Percentiles rank a stretch among this genome's conserved stretches.
phyloP scores from a whole-genome alignment of 2,888 invertebrate genomes.

The Stenotaenia linearis region DNA sequence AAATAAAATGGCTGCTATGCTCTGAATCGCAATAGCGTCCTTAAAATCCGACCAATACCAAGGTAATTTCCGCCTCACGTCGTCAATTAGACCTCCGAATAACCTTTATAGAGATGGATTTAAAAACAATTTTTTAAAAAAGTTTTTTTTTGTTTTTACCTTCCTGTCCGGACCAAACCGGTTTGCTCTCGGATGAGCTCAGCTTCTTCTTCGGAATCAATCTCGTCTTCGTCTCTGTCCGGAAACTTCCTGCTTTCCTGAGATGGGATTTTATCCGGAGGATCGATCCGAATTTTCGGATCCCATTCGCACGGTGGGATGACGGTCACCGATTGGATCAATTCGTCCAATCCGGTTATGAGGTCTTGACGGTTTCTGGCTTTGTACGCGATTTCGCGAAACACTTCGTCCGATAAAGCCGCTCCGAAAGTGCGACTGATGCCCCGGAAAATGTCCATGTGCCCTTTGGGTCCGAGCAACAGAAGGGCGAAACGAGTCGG shows the following conservation, averaged over 20 bases:
- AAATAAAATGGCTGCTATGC: conserved; percentile 52
- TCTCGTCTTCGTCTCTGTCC: conserved; percentile 29
- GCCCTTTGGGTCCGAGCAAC: conserved; percentile 44
- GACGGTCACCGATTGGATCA: conserved; percentile 44
- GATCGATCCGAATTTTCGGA: conserved; percentile 50
- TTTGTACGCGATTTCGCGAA: conserved; percentile 43
- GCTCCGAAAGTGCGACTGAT: conserved; percentile 48
- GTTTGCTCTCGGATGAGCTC: conserved; percentile 36
- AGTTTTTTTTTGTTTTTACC: background rate
- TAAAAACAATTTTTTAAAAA: background rate
- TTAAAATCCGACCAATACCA: conserved; percentile 49
- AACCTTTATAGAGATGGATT: conserved; percentile 43
- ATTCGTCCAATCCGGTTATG: conserved; percentile 43
- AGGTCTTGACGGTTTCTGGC: conserved; percentile 43
- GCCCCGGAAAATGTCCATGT: conserved; percentile 41
- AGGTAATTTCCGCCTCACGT: conserved; percentile 52
- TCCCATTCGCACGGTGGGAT: conserved; percentile 48
- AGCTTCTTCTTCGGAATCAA: conserved; percentile 40
- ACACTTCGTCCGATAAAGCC: conserved; percentile 47
- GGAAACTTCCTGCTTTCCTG: conserved; percentile 40
- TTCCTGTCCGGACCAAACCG: conserved; percentile 39
- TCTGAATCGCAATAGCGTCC: conserved; percentile 50
- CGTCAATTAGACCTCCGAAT: conserved; percentile 53
- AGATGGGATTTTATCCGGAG: conserved; percentile 45
- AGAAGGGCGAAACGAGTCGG: conserved; percentile 48